Conservation (phyloP, 2,113 vertebrate genomes). For the Xenopus tropicalis region UCB_Xtro_10.0 CM004446.2:153743001-153743500, state of each 20-base stretch:
- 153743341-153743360: no score
- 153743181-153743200: constrained; percentile 89
- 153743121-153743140: constrained; percentile 85
- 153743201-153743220: constrained; percentile 59
- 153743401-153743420: no score
- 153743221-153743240: constrained; percentile 81
- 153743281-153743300: constrained; percentile 85
- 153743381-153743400: no score
- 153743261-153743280: constrained; percentile 84
- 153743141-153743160: constrained; percentile 80
- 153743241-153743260: constrained; percentile 82
- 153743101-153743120: constrained; percentile 90
- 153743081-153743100: constrained; percentile 87
- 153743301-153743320: constrained; percentile 63
- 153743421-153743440: no score
- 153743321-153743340: no score
- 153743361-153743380: no score
- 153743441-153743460: no score
- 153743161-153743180: constrained; percentile 92
- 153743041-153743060: neutral
- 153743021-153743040: neutral
- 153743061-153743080: constrained; percentile 79
- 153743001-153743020: neutral
- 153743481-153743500: no score
- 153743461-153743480: no score